Conservation (phyloP, 2,888 invertebrate genomes). For the Callosobruchus maculatus region DNA sequence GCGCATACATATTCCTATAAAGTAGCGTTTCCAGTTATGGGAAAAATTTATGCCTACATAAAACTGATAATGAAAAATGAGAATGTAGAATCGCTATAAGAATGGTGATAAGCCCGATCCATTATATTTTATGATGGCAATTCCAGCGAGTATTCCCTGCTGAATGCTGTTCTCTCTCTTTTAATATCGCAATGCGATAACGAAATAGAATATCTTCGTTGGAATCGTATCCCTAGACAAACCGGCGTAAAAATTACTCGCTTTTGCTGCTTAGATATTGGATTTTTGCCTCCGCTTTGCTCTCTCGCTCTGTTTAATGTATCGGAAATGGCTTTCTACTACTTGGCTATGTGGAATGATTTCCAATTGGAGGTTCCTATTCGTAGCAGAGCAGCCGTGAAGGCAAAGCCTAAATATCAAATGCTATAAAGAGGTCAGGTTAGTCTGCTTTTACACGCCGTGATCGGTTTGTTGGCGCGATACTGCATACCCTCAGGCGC, state of each 20-base stretch:
- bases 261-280: not conserved
- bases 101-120: not conserved
- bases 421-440: too few relatives aligned
- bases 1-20: not conserved
- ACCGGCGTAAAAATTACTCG: not conserved
- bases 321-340: not conserved
- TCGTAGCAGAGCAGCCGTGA: too few relatives aligned
- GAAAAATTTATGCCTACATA: slow-evolving; percentile 6
- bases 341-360: not conserved
- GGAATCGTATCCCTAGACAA: not conserved
- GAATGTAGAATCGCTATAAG: slow-evolving; percentile 7
- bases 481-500: too few relatives aligned
- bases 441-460: too few relatives aligned
- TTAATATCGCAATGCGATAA: not conserved
- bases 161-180: not conserved
- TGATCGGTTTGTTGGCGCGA: too few relatives aligned
- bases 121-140: not conserved
- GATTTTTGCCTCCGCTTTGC: not conserved
- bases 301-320: not conserved
- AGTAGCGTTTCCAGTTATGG: not conserved
- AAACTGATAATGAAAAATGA: slow-evolving; percentile 9
- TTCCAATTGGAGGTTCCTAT: not conserved
- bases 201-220: not conserved
- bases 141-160: not conserved
- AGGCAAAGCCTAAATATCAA: too few relatives aligned